Percentiles rank a stretch among this genome's conserved stretches.
These are phyloP conservation scores for Eospalax fontanierii DNA, from an alignment of 2,797 vertebrate genomes.

Conservation along the genomic window DNA sequence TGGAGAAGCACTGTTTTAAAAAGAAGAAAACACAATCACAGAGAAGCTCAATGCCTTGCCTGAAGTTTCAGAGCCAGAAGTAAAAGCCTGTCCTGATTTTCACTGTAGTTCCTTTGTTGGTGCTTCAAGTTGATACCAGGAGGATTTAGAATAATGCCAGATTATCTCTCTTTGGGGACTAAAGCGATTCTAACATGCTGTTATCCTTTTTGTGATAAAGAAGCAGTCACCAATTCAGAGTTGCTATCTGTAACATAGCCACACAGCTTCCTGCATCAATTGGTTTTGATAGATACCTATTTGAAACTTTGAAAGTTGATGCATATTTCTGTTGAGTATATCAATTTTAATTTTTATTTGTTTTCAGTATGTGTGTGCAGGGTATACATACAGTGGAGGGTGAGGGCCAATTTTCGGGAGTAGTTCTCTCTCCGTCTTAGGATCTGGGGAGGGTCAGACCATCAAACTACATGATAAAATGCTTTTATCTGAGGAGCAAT, in stretches of 20 bases:
- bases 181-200: not conserved
- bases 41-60: not conserved
- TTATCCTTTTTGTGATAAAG: not conserved
- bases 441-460: too few relatives aligned
- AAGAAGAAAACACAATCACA: not conserved
- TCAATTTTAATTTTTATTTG: not conserved
- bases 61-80: not conserved
- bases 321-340: not conserved
- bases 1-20: not conserved
- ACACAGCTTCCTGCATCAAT: not conserved
- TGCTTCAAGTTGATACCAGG: not conserved
- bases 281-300: not conserved
- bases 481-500: not conserved
- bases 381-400: not conserved
- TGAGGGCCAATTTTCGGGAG: not conserved
- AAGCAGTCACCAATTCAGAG: not conserved
- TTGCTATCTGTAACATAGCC: not conserved
- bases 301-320: not conserved
- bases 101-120: not conserved
- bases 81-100: constrained; percentile 5
- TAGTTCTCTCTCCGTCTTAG: not conserved
- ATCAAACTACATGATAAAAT: not conserved
- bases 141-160: constrained; percentile 6
- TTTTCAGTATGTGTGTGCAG: not conserved
- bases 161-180: not conserved